Percentiles rank a stretch among this genome's conserved stretches.
Conservation (phyloP, 2,888 invertebrate genomes). For the Suillia variegata region DNA sequence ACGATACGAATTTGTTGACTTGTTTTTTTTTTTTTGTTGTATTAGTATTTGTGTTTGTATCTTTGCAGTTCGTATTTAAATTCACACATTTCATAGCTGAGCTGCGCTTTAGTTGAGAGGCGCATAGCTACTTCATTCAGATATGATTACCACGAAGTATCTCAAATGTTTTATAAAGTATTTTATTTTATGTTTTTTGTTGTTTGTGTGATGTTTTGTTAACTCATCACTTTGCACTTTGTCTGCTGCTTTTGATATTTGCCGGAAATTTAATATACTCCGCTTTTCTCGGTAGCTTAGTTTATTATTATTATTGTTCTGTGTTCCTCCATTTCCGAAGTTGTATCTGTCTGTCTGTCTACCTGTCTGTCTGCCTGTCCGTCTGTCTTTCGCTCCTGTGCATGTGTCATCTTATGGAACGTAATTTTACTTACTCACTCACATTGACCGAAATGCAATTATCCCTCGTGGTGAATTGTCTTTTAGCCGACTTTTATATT, state of each 20-base stretch:
- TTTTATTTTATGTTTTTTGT: no score
- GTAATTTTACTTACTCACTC: background rate
- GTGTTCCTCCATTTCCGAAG: background rate
- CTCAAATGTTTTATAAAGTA: slow-evolving; percentile 21
- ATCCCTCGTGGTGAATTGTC: slow-evolving; percentile 9
- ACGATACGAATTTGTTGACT: slow-evolving; percentile 9
- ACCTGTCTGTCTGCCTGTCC: no score
- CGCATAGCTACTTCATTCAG: background rate
- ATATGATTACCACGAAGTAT: slow-evolving; percentile 19
- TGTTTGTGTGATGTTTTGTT: slow-evolving; percentile 13
- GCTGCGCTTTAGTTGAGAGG: background rate
- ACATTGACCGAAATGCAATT: background rate
- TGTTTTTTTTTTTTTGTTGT: slow-evolving; percentile 4
- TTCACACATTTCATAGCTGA: background rate
- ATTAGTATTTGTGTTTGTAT: background rate
- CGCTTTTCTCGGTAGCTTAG: background rate
- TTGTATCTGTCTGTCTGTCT: no score
- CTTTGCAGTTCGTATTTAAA: slow-evolving; percentile 18
- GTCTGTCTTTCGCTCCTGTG: background rate
- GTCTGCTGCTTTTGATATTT: background rate
- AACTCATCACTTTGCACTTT: slow-evolving; percentile 16
- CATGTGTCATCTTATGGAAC: background rate
- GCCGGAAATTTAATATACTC: slow-evolving; percentile 3
- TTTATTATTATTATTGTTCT: slow-evolving; percentile 1
- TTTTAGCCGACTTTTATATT: slow-evolving; percentile 13